Percentiles rank a stretch among this genome's conserved stretches.
Conservation (phyloP, 1,140 invertebrate species). For the Drosophila biarmipes region DNA sequence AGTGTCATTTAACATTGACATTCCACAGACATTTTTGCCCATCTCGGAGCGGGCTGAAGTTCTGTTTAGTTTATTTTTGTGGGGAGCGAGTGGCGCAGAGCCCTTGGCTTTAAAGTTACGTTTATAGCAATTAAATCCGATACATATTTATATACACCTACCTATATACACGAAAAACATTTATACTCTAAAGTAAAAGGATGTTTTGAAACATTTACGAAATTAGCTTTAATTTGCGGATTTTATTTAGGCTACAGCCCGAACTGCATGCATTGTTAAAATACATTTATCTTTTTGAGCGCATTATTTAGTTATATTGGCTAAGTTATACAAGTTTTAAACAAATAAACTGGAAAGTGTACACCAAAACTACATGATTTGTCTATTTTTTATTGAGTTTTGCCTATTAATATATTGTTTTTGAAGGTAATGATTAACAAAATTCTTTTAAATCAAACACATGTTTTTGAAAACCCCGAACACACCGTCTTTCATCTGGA, state of each 20-base stretch:
- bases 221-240: slow-evolving; percentile 57
- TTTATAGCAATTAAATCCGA: slow-evolving; percentile 20
- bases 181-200: slow-evolving; percentile 32
- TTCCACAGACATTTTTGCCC: slow-evolving; percentile 54
- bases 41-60: slow-evolving; percentile 19
- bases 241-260: slow-evolving; percentile 54
- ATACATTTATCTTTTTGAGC: slow-evolving; percentile 48
- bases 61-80: slow-evolving; percentile 20
- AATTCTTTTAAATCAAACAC: too few relatives aligned
- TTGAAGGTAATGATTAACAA: not conserved
- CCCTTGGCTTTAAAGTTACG: slow-evolving; percentile 30
- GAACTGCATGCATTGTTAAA: slow-evolving; percentile 51
- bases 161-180: slow-evolving; percentile 22
- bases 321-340: slow-evolving; percentile 55
- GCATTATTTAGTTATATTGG: slow-evolving; percentile 42
- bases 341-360: slow-evolving; percentile 62
- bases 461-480: not conserved
- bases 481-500: not conserved
- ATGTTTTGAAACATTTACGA: slow-evolving; percentile 54
- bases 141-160: slow-evolving; percentile 39
- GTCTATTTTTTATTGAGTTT: slow-evolving; percentile 6
- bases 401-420: not conserved
- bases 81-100: slow-evolving; percentile 40
- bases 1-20: slow-evolving; percentile 68
- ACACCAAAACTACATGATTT: slow-evolving; percentile 25